A percentile compares a stretch with the other conserved stretches of the same genome.
Conservation (phyloP, 2,113 vertebrate genomes). For the Apistogramma diplotaenia region DNA sequence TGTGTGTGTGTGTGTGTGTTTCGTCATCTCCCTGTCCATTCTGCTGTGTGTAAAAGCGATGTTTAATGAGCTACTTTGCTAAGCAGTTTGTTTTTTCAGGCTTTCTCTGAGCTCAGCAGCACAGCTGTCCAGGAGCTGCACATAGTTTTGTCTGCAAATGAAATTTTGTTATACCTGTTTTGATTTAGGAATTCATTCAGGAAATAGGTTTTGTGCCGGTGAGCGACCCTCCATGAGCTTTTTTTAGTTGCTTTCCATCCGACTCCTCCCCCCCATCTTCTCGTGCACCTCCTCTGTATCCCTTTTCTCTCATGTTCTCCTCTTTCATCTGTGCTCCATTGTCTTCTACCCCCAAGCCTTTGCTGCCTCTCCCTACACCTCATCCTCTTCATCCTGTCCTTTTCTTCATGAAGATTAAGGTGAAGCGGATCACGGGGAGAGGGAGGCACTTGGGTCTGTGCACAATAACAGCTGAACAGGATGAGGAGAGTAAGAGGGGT, state of each 20-base stretch:
- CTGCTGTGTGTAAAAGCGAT: slow-evolving; percentile 30
- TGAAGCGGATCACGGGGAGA: slow-evolving; percentile 29
- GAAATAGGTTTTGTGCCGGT: not conserved
- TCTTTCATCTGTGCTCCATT: slow-evolving; percentile 37
- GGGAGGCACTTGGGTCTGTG: slow-evolving; percentile 1
- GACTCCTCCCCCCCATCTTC: not conserved
- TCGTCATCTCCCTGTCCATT: slow-evolving; percentile 50
- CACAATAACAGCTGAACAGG: slow-evolving; percentile 9
- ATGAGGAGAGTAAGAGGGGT: not conserved
- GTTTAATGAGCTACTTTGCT: slow-evolving; percentile 73
- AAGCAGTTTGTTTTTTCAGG: slow-evolving; percentile 40
- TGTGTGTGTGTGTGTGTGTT: slow-evolving; percentile 5
- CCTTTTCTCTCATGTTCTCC: slow-evolving; percentile 13
- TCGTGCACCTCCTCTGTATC: not conserved
- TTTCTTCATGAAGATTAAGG: slow-evolving; percentile 56
- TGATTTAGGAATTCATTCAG: slow-evolving; percentile 4
- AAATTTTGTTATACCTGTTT: slow-evolving; percentile 28
- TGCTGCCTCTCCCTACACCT: not conserved
- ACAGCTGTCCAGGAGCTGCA: not conserved
- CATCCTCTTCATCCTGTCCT: slow-evolving; percentile 2
- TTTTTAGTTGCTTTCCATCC: not conserved
- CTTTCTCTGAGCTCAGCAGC: not conserved
- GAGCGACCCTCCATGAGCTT: slow-evolving; percentile 23
- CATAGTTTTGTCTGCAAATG: not conserved
- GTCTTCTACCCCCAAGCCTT: slow-evolving; percentile 16